Evolutionary conservation across 2,113 vertebrate genomes (phyloP).

Genomic region (Zosterops hypoxanthus): DNA sequence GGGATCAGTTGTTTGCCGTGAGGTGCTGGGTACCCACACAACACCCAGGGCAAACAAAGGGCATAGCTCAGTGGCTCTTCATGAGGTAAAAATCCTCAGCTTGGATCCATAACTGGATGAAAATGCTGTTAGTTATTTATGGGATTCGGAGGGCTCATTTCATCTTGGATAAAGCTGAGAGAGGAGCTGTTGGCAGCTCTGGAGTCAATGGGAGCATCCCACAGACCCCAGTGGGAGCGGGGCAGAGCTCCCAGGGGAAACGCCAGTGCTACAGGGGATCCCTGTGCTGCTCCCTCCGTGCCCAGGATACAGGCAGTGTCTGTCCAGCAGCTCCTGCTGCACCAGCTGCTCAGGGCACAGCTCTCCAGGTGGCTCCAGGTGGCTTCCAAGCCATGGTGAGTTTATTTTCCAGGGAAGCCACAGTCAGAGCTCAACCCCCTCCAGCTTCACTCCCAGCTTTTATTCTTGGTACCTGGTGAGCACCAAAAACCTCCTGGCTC

Average conservation of each 20-base stretch:
- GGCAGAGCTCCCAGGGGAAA: neutral
- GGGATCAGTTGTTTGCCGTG: neutral
- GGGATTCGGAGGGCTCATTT: neutral
- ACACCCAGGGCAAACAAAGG: neutral
- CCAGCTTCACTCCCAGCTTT: neutral
- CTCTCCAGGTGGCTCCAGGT: neutral
- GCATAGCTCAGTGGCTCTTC: fast-evolving
- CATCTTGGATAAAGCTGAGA: neutral
- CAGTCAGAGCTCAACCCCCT: neutral
- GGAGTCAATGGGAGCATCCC: neutral
- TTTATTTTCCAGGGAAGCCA: neutral
- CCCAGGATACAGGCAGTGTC: neutral
- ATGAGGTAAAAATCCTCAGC: neutral
- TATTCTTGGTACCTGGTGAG: fast-evolving
- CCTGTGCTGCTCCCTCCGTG: fast-evolving
- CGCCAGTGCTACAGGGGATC: neutral
- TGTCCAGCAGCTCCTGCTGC: neutral
- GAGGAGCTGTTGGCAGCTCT: neutral
- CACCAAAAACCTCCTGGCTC: neutral
- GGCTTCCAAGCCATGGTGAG: neutral
- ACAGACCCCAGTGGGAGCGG: neutral
- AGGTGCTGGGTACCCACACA: neutral
- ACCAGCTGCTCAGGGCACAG: neutral
- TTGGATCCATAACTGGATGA: neutral
- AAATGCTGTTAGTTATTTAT: neutral